Evolutionary conservation across 2,797 vertebrate species (phyloP).

Genomic region (Cossypha caffra): DNA sequence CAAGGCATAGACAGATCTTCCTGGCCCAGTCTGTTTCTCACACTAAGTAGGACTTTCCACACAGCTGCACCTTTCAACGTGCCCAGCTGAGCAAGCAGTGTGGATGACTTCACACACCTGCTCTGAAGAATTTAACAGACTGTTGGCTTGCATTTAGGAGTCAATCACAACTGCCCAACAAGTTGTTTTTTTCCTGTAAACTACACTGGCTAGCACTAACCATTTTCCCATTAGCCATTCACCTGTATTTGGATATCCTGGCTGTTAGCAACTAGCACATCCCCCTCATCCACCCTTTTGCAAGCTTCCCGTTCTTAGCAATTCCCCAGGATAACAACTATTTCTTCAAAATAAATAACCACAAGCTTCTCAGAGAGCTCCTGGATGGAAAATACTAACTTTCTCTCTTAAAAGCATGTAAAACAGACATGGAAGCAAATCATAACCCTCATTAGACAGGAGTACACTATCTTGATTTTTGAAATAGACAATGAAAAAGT

Average conservation of each 20-base stretch:
- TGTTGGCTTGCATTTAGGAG: neutral
- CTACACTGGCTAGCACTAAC: neutral
- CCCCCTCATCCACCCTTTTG: neutral
- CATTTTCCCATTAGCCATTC: neutral
- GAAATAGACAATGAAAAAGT: neutral
- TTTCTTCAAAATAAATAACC: neutral
- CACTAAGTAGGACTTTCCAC: neutral
- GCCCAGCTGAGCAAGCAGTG: fast-evolving
- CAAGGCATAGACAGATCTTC: neutral
- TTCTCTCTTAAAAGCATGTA: neutral
- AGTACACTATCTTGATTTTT: neutral
- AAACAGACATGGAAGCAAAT: neutral
- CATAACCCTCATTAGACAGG: neutral
- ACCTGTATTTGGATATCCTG: neutral
- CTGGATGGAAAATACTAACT: neutral
- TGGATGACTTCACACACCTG: neutral
- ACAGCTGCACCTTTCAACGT: neutral
- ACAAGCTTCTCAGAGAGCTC: neutral
- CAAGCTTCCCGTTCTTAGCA: neutral
- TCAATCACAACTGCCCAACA: neutral
- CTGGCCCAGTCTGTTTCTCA: neutral
- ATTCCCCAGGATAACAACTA: neutral
- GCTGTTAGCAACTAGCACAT: neutral
- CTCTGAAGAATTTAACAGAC: neutral
- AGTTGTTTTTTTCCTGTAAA: neutral